Base-by-base conservation (phyloP, 1,140 invertebrate genomes). In the Dinothrombium tinctorium region DNA sequence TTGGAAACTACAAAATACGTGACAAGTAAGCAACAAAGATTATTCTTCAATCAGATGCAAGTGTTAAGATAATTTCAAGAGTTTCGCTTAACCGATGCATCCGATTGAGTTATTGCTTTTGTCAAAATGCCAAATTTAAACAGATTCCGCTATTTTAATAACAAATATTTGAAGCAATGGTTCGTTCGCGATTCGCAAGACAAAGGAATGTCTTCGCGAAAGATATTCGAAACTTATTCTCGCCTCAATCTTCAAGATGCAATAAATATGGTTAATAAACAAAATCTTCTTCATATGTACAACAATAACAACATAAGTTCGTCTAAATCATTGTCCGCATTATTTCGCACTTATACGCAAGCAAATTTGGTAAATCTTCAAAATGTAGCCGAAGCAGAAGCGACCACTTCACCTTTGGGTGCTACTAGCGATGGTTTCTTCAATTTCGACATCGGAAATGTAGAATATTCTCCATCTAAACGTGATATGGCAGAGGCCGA, bases 111-210 rank as follows among this genome's bases (percentile, higher is more conserved):
- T 29, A 29, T 28, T 7, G 12, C 28, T 11, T n/a, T 29, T 2
- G 2, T 29, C 15, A 3, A n/a, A 29, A 4, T 29, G 28, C 12
- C 15, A 29, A 29, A 36, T 41, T 39, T 45, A 33, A 32, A 17
- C 51, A 78, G 76, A 57, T 92, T 90, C 59, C 86, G 90, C 55
- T 69, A 81, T 47, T 89, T 89, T 59, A 83, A 92, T 60, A 87
- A 82, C 59, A 73, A 75, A 53, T 92, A 84, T 57, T 76, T 92
- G 47, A 69, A 83, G 42, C 84, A 83, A 14, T 74, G 79, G 51
- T 58, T 92, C 43, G 63, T 87, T 42, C 69, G 80, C 47, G 74
- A 92, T 56, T 71, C 78, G 50, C 53, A 71, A 60, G 80, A 80
- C 14, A 74, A 76, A 26, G 82, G 89, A 17, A 37, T 37, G 39